These are phyloP conservation scores for Hypotaenidia philippensis DNA, from an alignment of 2,797 vertebrate genomes.

Conservation along the genomic window DNA sequence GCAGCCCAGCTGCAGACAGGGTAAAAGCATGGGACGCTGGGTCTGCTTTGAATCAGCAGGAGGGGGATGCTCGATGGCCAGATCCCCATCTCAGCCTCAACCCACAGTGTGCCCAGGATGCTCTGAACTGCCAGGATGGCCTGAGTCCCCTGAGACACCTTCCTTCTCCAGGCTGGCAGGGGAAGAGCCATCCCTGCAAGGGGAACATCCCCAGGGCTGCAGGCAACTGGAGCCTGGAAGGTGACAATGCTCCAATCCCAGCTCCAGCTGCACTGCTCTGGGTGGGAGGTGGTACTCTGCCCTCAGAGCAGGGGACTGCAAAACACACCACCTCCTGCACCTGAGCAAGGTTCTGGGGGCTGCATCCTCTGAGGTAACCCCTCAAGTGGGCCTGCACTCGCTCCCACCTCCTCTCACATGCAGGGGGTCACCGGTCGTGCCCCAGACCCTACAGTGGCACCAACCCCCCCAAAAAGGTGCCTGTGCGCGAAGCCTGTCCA, in stretches of 20 bases:
- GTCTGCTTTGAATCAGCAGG: background rate
- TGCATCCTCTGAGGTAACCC: fast-evolving
- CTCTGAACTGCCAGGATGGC: background rate
- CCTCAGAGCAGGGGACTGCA: background rate
- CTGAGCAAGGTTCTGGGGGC: background rate
- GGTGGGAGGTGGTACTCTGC: background rate
- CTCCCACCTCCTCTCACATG: background rate
- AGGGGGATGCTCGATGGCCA: fast-evolving
- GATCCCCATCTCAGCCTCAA: background rate
- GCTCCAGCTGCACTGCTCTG: background rate
- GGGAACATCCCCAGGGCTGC: background rate
- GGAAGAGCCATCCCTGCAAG: background rate
- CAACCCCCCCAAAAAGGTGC: conserved; percentile 27
- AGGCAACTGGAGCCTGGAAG: background rate
- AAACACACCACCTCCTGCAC: background rate
- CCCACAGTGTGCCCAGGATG: fast-evolving
- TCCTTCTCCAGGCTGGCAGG: background rate
- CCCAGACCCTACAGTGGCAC: background rate
- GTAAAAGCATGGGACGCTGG: background rate
- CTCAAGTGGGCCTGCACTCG: fast-evolving
- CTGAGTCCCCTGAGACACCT: background rate
- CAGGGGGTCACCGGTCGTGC: background rate
- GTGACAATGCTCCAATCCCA: background rate
- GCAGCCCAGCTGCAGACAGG: fast-evolving
- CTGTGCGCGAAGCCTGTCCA: conserved; percentile 35